phyloP scores from a whole-genome alignment of 2,888 invertebrate species.

The Nebria salina region DNA sequence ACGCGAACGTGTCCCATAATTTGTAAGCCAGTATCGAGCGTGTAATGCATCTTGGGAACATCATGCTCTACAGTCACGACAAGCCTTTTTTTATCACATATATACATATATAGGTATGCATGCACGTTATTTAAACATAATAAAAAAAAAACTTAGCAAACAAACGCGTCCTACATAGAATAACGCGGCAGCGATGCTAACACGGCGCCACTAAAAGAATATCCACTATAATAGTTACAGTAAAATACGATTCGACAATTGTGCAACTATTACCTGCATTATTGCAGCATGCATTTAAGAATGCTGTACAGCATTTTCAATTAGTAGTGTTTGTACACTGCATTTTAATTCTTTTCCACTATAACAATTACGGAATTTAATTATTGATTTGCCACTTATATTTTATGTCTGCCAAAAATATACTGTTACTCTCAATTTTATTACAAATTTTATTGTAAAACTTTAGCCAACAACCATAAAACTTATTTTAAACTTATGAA shows the following conservation, averaged over 20 bases:
- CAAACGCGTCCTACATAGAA: conserved; percentile 26
- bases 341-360: not conserved
- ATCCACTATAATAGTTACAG: not conserved
- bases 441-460: not conserved
- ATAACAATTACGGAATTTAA: no score
- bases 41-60: conserved; percentile 15
- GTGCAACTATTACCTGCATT: not conserved
- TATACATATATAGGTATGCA: conserved; percentile 16
- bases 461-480: not conserved
- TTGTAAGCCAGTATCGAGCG: conserved; percentile 20
- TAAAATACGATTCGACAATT: not conserved
- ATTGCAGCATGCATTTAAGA: not conserved
- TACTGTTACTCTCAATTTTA: not conserved
- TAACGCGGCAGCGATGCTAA: not conserved
- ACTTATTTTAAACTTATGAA: not conserved
- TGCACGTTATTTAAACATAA: conserved; percentile 43
- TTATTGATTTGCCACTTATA: no score
- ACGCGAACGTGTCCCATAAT: conserved; percentile 4
- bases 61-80: conserved; percentile 7
- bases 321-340: not conserved
- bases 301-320: not conserved
- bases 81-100: conserved; percentile 33
- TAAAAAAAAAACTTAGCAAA: conserved; percentile 30
- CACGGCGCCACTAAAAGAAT: not conserved
- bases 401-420: no score